A percentile compares a stretch with the other conserved stretches of the same genome.
Evolutionary conservation across 2,797 vertebrate genomes (phyloP).

Genomic region (Gymnodraco acuticeps): DNA sequence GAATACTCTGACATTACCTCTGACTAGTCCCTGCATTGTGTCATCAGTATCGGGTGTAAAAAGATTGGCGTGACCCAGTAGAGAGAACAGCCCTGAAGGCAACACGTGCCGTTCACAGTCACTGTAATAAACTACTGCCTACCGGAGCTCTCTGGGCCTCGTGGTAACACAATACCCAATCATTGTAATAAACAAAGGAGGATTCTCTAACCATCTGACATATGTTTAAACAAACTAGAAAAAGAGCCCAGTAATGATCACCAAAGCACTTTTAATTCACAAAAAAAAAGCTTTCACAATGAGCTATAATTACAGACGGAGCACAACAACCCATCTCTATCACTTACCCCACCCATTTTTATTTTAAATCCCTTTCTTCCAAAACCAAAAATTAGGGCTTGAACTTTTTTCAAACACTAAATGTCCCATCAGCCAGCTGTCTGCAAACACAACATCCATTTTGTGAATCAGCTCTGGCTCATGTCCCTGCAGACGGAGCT

Average conservation of each 20-base stretch:
- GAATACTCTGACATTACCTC: constrained; percentile 8
- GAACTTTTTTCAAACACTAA: constrained; percentile 10
- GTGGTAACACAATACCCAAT: constrained; percentile 38
- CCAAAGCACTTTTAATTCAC: constrained; percentile 38
- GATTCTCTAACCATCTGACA: constrained; percentile 52
- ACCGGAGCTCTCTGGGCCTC: constrained; percentile 35
- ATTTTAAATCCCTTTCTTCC: constrained; percentile 33
- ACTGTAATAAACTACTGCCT: constrained; percentile 37
- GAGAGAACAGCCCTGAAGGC: constrained; percentile 66
- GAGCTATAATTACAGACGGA: constrained; percentile 60
- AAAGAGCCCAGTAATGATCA: constrained; percentile 47
- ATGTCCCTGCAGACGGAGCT: constrained; percentile 57
- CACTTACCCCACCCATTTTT: constrained; percentile 37
- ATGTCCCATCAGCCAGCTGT: constrained; percentile 26
- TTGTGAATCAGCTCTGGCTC: constrained; percentile 52
- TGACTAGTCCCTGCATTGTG: constrained; percentile 11
- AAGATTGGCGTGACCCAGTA: constrained; percentile 67
- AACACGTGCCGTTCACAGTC: constrained; percentile 60
- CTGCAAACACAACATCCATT: constrained; percentile 62
- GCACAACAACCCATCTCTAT: constrained; percentile 53
- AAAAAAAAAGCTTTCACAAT: constrained; percentile 49
- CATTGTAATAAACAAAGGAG: constrained; percentile 37
- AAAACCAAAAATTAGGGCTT: constrained; percentile 58
- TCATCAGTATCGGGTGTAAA: constrained; percentile 46
- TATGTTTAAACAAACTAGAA: constrained; percentile 49